Evolutionary conservation across 2,888 invertebrate genomes (phyloP).

Genomic region (Resseliella maxima): DNA sequence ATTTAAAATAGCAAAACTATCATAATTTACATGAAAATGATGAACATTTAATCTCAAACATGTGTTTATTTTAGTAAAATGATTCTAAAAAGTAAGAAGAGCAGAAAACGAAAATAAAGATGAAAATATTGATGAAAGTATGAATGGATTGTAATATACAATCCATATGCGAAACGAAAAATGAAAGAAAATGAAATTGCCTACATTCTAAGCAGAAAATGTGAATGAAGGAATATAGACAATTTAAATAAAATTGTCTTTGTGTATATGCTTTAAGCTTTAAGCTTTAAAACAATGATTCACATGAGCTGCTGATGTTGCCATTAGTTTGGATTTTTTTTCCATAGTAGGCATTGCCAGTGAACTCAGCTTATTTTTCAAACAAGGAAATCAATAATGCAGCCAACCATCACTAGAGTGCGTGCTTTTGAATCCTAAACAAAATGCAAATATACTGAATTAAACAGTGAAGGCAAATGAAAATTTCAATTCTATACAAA

Average conservation of each 20-base stretch:
- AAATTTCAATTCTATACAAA: too few species aligned
- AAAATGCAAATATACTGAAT: too few species aligned
- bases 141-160: neutral
- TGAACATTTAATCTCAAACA: neutral
- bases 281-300: too few species aligned
- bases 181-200: neutral
- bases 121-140: neutral
- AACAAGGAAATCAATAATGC: neutral
- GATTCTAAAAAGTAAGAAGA: neutral
- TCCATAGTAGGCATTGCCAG: neutral
- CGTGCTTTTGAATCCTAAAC: neutral
- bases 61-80: neutral
- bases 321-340: neutral
- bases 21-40: neutral
- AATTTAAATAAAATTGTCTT: too few species aligned
- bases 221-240: neutral
- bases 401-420: neutral
- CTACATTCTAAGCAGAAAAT: neutral
- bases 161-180: conserved; percentile 22
- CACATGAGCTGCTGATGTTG: too few species aligned
- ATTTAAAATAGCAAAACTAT: neutral
- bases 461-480: too few species aligned
- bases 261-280: too few species aligned
- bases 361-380: neutral
- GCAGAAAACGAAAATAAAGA: neutral